A percentile compares a stretch with the other conserved stretches of the same genome.
phyloP scores from a whole-genome alignment of 2,113 vertebrate genomes.

The Edolisoma coerulescens region DNA sequence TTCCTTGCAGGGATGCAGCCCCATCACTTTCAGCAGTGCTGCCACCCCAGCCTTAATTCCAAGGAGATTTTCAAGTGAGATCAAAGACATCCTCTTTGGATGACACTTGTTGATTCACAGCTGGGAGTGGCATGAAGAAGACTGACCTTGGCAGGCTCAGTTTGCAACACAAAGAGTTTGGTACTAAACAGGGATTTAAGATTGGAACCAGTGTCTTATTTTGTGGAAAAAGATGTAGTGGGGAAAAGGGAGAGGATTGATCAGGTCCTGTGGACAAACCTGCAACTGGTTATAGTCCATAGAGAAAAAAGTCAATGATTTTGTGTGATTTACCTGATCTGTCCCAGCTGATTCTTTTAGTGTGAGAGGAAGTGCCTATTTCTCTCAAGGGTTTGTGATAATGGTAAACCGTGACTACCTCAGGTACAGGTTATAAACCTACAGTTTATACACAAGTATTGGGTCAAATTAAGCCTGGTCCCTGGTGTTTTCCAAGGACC shows the following conservation, averaged over 20 bases:
- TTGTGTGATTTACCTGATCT: neutral
- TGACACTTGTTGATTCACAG: neutral
- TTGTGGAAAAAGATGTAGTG: neutral
- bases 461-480: neutral
- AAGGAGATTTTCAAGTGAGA: neutral
- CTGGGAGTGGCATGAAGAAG: neutral
- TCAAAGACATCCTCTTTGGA: neutral
- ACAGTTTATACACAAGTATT: neutral
- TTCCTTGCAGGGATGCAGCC: neutral
- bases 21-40: rapidly evolving
- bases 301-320: neutral
- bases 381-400: neutral
- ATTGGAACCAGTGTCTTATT: neutral
- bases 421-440: neutral
- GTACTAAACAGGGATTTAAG: neutral
- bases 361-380: neutral
- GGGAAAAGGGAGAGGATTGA: neutral
- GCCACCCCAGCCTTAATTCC: neutral
- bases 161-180: neutral
- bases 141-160: neutral
- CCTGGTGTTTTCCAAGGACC: neutral
- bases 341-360: neutral
- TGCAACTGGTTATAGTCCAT: neutral
- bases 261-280: neutral
- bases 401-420: neutral